Base-by-base conservation (phyloP, 2,113 vertebrate species). In the Peucedramus taeniatus region DNA sequence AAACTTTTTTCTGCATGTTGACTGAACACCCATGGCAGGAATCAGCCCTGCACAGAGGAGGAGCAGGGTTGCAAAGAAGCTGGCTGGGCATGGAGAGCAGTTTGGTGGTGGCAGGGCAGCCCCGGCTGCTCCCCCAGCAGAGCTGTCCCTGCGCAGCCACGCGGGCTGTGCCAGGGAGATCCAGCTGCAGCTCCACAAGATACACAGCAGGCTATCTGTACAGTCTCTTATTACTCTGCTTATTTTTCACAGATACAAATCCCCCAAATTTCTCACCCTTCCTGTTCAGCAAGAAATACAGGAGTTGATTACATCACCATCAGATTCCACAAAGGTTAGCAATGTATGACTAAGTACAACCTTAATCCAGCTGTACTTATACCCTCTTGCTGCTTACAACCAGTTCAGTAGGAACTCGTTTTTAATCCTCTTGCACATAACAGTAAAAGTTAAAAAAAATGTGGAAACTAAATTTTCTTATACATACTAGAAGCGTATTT, bases 271-370 rank as follows among this genome's bases (percentile, higher is more conserved):
- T 96, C 97, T 97, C 84, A 97, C 94, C 93, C 94, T 97, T 98
- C 98, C 96, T 92, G 97, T 97, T 97, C 75, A 96, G 86, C 97
- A 92, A 97, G 97, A 97, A 96, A 94, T 71, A 94, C 97, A 88
- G 87, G 97, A 93, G 78, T 15, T 70, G 95, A 71, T 96, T 91
- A 83, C 92, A 94, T 84, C 74, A 95, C 76, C 50, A 61, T 47
- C 68, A 64, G 94, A 97, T 92, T 94, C 93, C 93, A 96, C 45
- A 69, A 71, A 87, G 84, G 93, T 84, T 84, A 83, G 92, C 94
- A 91, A 69, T 33, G 68, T 93, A 86, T 89, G 88, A 92, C 75
- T 71, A 74, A 82, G 83, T 59, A 86, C 24, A 77, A 70, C 45
- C 39, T 90, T 91, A 91, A 83, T 70, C 80, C 81, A 72, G 44